These are phyloP conservation scores for Microtus pennsylvanicus DNA, from an alignment of 2,113 vertebrate genomes.

Conservation along the genomic window DNA sequence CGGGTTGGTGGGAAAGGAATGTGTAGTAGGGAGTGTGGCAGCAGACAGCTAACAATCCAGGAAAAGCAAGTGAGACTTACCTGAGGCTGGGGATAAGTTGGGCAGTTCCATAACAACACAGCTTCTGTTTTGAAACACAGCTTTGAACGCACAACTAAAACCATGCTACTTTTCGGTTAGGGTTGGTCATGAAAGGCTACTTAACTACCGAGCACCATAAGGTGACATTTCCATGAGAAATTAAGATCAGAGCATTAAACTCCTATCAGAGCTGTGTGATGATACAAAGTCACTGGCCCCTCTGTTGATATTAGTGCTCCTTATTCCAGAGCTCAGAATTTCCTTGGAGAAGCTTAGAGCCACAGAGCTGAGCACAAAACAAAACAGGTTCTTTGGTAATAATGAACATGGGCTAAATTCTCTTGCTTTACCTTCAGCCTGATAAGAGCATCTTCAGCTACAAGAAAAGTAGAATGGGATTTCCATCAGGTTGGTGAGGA, in stretches of 20 bases:
- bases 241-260: slow-evolving; percentile 56
- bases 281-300: slow-evolving; percentile 8
- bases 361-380: not conserved
- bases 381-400: not conserved
- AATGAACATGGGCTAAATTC: not conserved
- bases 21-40: slow-evolving; percentile 31
- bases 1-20: slow-evolving; percentile 58
- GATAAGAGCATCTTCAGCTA: not conserved
- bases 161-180: not conserved
- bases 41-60: not conserved
- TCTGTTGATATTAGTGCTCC: slow-evolving; percentile 2
- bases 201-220: slow-evolving; percentile 49
- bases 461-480: not conserved
- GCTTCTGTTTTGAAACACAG: slow-evolving; percentile 33
- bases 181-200: slow-evolving; percentile 12
- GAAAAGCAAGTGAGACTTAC: slow-evolving; percentile 6
- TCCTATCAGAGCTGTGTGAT: slow-evolving; percentile 38
- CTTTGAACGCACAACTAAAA: slow-evolving; percentile 41
- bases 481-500: not conserved
- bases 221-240: slow-evolving; percentile 46
- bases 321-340: slow-evolving; percentile 12
- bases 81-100: not conserved
- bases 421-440: not conserved
- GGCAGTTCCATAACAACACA: not conserved
- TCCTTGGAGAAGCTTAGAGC: not conserved